Conservation (phyloP, 1,140 invertebrate species). For the Platorchestia sp. region DNA sequence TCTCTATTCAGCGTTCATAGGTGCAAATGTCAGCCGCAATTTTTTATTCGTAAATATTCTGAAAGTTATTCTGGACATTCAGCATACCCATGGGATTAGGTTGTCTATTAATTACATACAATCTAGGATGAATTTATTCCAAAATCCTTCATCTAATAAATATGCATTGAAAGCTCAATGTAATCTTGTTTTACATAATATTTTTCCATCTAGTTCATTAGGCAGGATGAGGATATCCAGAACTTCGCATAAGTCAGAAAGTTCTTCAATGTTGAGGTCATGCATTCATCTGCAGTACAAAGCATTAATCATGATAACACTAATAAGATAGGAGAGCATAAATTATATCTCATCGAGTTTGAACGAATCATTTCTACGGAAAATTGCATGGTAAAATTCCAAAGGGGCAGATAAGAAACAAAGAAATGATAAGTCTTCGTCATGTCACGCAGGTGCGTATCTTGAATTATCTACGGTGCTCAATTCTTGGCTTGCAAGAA, state of each 20-base stretch:
- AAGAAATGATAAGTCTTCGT: neutral
- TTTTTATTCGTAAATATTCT: too few species aligned
- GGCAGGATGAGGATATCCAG: neutral
- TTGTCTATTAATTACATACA: too few species aligned
- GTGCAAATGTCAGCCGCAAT: too few species aligned
- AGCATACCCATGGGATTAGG: too few species aligned
- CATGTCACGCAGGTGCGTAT: neutral
- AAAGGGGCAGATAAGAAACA: neutral
- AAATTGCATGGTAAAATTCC: neutral
- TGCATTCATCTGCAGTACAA: neutral
- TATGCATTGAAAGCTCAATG: too few species aligned
- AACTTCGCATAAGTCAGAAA: neutral
- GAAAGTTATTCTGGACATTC: too few species aligned
- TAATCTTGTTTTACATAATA: too few species aligned
- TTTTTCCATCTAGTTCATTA: neutral
- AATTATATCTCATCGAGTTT: neutral
- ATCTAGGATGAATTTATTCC: too few species aligned
- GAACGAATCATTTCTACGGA: neutral
- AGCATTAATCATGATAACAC: neutral
- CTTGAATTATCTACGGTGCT: neutral
- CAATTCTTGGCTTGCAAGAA: neutral
- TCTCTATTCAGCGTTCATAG: too few species aligned
- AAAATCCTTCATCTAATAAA: too few species aligned
- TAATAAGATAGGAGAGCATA: neutral
- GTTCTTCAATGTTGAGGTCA: neutral